phyloP scores from a whole-genome alignment of 1,140 invertebrate genomes.

The Trichomalopsis sarcophagae region DNA sequence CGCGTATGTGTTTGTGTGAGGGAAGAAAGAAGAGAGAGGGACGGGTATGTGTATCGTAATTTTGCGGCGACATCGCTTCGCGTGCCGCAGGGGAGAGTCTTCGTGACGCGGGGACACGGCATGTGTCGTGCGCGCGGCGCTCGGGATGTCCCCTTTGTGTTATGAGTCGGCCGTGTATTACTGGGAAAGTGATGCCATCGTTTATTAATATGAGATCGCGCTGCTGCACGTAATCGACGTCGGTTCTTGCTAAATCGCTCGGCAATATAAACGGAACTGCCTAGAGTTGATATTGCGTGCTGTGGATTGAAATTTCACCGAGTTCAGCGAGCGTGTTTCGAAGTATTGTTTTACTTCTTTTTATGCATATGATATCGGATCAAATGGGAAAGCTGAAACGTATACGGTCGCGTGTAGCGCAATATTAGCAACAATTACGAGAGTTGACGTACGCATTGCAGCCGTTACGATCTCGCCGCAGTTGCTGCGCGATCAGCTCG shows the following conservation, averaged over 20 bases:
- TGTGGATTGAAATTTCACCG: not conserved
- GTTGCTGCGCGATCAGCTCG: too few relatives aligned
- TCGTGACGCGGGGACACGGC: not conserved
- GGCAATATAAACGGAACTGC: not conserved
- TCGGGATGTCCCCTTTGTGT: not conserved
- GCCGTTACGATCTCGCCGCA: too few relatives aligned
- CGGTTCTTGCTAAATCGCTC: not conserved
- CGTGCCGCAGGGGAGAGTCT: not conserved
- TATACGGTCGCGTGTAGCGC: too few relatives aligned
- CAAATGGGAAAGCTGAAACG: too few relatives aligned
- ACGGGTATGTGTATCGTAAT: conserved; percentile 6
- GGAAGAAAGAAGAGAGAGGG: not conserved
- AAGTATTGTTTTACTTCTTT: too few relatives aligned
- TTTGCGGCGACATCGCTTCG: not conserved
- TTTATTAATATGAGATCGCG: conserved; percentile 22
- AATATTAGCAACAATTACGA: too few relatives aligned
- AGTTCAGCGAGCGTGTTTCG: too few relatives aligned
- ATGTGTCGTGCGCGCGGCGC: not conserved
- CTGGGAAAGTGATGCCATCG: not conserved
- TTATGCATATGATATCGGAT: too few relatives aligned
- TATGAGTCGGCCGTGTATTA: not conserved
- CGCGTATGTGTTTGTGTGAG: not conserved
- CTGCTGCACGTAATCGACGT: conserved; percentile 18
- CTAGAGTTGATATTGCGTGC: not conserved
- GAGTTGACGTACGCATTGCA: too few relatives aligned